Evolutionary conservation across 2,113 vertebrate species (phyloP).

Genomic region (Oostethus manadensis): DNA sequence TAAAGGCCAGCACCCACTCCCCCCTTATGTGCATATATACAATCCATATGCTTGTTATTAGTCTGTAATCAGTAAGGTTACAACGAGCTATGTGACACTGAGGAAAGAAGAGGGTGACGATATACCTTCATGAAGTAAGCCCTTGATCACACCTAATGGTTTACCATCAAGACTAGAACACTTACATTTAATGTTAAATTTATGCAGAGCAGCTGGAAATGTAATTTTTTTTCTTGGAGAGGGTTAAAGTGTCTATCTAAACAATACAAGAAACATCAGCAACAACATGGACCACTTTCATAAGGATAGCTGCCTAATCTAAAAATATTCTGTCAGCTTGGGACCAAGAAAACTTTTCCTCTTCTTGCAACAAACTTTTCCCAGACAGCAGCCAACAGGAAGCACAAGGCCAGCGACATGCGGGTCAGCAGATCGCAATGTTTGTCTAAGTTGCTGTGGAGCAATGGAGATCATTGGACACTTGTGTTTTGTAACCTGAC

Average conservation of each 20-base stretch:
- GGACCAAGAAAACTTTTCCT: slow-evolving; percentile 19
- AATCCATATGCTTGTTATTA: not conserved
- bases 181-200: too few relatives aligned
- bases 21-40: not conserved
- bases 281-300: slow-evolving; percentile 22
- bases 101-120: not conserved
- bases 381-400: slow-evolving; percentile 26
- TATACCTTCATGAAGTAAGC: not conserved
- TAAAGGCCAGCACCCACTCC: slow-evolving; percentile 15
- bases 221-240: too few relatives aligned
- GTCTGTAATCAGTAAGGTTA: not conserved
- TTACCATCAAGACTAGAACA: too few relatives aligned
- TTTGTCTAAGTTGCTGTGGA: slow-evolving; percentile 6
- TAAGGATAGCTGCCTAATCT: slow-evolving; percentile 37
- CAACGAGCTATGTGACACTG: not conserved
- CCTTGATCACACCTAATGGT: too few relatives aligned
- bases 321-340: too few relatives aligned
- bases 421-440: slow-evolving; percentile 14
- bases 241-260: too few relatives aligned
- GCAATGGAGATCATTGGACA: too few relatives aligned
- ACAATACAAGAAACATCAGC: slow-evolving; percentile 11
- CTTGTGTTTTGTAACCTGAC: too few relatives aligned
- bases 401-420: slow-evolving; percentile 1
- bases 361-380: slow-evolving; percentile 16
- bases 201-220: too few relatives aligned